phyloP scores from a whole-genome alignment of 2,113 vertebrate genomes.

The Phrynosoma platyrhinos region DNA sequence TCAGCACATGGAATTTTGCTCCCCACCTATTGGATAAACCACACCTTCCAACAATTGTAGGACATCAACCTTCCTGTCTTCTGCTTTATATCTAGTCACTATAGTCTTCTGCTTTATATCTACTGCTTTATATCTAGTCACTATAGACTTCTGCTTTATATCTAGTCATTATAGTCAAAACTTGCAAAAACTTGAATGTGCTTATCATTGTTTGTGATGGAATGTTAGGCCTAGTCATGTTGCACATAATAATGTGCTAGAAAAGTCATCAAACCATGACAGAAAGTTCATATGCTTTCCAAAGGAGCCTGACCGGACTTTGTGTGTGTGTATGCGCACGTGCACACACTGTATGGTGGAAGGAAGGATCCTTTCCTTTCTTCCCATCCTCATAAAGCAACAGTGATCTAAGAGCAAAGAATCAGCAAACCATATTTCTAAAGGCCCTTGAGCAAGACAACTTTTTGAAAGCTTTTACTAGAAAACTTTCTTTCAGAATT shows the following conservation, averaged over 20 bases:
- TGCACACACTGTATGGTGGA: too few species aligned
- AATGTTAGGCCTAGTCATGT: neutral
- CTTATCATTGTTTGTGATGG: neutral
- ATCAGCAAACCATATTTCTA: neutral
- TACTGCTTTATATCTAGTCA: neutral
- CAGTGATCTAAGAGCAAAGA: neutral
- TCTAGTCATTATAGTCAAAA: too few species aligned
- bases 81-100: too few species aligned
- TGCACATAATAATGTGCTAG: neutral
- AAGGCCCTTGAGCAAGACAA: neutral
- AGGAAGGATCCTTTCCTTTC: too few species aligned
- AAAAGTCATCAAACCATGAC: neutral
- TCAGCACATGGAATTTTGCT: neutral
- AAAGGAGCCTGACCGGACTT: too few species aligned
- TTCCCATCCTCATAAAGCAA: neutral
- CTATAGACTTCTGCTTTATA: too few species aligned
- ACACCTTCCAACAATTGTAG: neutral
- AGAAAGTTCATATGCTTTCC: neutral
- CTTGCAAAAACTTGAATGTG: neutral
- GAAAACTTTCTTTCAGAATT: neutral
- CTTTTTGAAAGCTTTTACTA: neutral
- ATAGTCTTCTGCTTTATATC: too few species aligned
- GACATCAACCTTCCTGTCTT: neutral
- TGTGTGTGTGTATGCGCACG: too few species aligned
- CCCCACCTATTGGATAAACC: neutral